Base-by-base conservation (phyloP, 2,797 vertebrate species). In the Meriones psammophilus region DNA sequence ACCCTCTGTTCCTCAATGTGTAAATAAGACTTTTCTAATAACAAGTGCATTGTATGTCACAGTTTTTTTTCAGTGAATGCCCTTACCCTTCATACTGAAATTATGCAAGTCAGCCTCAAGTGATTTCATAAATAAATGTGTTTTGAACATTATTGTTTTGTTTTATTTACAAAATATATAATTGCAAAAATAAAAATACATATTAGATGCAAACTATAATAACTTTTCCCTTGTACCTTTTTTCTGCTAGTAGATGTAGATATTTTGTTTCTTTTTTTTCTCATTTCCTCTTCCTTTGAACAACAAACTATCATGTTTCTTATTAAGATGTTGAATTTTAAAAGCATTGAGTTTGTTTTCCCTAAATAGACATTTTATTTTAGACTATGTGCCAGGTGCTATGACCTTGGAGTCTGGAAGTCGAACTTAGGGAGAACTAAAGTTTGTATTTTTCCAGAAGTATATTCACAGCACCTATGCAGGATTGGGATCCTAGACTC, bases 11-110 rank as follows among this genome's bases (percentile, higher is more conserved):
- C 91, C 93, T 98, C 87, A 96, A 86, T 89, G 96, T 96, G 79
- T 98, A 98, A 96, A 92, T 98, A 93, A 95, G 97, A 97, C 87
- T 95, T 97, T 95, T 96, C 87, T 94, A 85, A 36, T 10, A 15
- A 95, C 74, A 93, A 88, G 24, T 87, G 68, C 88, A 30, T 95
- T 87, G 28, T 95, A 96, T 96, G 89, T 64, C 80, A 92, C 14
- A 78, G 1, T 50, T n/a, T 89, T 94, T 94, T 98, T 96, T 91
- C 73, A 76, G 68, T 98, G 90, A 94, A 42, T 5, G 30, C 62
- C 96, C 64, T 46, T 88, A 58, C 97, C 20, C 50, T 50, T 50
- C 50, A 50, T 92, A 87, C 94, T 86, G 46, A 8, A 94, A 56
- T 86, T 88, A 97, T 95, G 64, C 71, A 90, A 60, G 73, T 88